phyloP scores from a whole-genome alignment of 92 coral and sea anemone species.

The Heliopora coerulea region DNA sequence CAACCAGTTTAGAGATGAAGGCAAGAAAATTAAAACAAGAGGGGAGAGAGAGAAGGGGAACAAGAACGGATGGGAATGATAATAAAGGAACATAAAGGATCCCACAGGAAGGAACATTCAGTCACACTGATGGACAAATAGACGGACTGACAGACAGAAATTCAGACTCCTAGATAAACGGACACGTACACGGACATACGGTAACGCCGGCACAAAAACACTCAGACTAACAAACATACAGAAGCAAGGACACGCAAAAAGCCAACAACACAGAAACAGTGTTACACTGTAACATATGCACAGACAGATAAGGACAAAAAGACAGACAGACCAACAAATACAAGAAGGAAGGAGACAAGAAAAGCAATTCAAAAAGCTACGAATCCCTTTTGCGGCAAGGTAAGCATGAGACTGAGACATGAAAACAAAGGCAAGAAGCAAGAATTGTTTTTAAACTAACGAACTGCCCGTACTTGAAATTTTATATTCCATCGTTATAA shows the following conservation, averaged over 20 bases:
- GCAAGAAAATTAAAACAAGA: no score
- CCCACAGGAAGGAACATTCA: no score
- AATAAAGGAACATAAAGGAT: no score
- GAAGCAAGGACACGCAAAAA: constrained; percentile 3
- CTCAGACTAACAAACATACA: constrained; percentile 3
- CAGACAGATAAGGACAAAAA: constrained; percentile 3
- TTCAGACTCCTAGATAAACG: neutral
- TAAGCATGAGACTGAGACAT: no score
- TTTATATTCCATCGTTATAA: constrained; percentile 70
- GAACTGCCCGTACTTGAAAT: constrained; percentile 79
- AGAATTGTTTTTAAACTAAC: no score
- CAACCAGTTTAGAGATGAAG: no score
- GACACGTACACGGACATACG: constrained; percentile 8
- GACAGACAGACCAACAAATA: constrained; percentile 6
- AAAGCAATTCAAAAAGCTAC: no score
- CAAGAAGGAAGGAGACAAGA: neutral
- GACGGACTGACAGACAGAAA: neutral
- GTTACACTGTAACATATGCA: neutral
- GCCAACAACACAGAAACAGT: neutral
- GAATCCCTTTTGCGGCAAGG: no score
- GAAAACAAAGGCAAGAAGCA: no score
- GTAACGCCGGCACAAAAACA: constrained; percentile 6
- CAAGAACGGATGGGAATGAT: no score
- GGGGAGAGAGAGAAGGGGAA: no score
- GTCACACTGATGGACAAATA: neutral